Percentiles rank a stretch among this genome's conserved stretches.
These are phyloP conservation scores for Beroe forskalii DNA, from an alignment of 37 sponge, comb jelly and placozoan genomes.

Conservation along the genomic window DNA sequence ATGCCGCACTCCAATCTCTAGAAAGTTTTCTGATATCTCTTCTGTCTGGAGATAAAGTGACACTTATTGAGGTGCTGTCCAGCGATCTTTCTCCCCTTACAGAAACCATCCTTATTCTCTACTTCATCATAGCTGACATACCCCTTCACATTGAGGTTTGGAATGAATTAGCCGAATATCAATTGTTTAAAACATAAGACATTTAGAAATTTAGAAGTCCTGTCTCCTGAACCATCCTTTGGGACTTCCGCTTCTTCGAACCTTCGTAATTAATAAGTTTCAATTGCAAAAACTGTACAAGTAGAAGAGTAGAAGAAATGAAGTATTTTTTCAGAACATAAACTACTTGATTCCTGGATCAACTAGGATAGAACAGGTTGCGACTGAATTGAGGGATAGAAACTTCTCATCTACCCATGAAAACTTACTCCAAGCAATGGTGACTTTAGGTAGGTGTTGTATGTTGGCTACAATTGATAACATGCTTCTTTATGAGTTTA, in stretches of 20 bases:
- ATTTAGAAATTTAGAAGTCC: too few species aligned
- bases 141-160: too few species aligned
- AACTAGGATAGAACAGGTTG: not conserved
- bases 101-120: slow-evolving; percentile 35
- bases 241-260: too few species aligned
- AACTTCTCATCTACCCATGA: not conserved
- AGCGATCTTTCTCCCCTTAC: not conserved
- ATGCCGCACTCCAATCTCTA: not conserved
- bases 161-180: too few species aligned
- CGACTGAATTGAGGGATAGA: not conserved
- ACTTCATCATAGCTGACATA: not conserved
- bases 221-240: too few species aligned
- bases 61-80: not conserved
- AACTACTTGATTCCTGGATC: slow-evolving; percentile 1
- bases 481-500: too few species aligned
- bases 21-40: not conserved
- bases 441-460: slow-evolving; percentile 50
- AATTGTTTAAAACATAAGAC: too few species aligned
- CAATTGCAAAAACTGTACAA: too few species aligned
- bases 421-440: slow-evolving; percentile 31
- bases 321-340: not conserved
- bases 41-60: not conserved
- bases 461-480: too few species aligned
- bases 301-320: too few species aligned
- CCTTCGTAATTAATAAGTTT: too few species aligned